Conservation (phyloP, 2,797 vertebrate genomes). For the Xiphorhynchus erythropygius region DNA sequence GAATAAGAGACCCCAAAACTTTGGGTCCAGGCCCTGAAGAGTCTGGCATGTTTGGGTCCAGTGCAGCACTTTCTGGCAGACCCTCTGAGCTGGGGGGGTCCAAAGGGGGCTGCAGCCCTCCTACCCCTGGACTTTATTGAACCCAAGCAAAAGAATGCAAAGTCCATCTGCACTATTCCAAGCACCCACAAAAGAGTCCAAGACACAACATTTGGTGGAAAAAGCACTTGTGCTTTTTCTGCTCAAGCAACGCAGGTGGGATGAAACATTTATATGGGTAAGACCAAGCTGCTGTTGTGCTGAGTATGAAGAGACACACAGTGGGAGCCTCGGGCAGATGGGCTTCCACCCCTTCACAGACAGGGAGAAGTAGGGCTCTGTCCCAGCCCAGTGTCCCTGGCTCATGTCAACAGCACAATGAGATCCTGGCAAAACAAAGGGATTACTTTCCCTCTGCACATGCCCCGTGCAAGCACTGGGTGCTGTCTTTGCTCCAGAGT, state of each 20-base stretch:
- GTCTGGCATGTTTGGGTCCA: neutral
- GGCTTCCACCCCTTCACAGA: too few species aligned
- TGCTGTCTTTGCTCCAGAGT: too few species aligned
- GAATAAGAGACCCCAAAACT: too few species aligned
- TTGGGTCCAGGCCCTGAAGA: neutral
- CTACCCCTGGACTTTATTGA: neutral
- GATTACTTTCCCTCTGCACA: too few species aligned
- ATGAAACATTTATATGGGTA: neutral
- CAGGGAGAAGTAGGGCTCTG: too few species aligned
- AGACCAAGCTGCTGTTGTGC: neutral
- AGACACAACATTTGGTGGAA: neutral
- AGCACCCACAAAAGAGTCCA: neutral
- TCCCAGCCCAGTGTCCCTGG: too few species aligned
- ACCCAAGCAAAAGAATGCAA: neutral
- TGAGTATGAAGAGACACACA: rapidly evolving
- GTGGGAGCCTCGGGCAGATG: too few species aligned
- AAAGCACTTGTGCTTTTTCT: neutral
- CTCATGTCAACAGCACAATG: too few species aligned
- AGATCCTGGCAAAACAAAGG: too few species aligned
- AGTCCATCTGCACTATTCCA: rapidly evolving
- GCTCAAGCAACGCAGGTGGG: neutral
- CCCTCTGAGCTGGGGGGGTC: neutral
- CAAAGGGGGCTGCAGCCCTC: neutral
- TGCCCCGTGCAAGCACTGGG: too few species aligned
- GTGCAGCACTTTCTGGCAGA: neutral